phyloP scores from a whole-genome alignment of 2,888 invertebrate species.

The Adelognathus sp. region DNA sequence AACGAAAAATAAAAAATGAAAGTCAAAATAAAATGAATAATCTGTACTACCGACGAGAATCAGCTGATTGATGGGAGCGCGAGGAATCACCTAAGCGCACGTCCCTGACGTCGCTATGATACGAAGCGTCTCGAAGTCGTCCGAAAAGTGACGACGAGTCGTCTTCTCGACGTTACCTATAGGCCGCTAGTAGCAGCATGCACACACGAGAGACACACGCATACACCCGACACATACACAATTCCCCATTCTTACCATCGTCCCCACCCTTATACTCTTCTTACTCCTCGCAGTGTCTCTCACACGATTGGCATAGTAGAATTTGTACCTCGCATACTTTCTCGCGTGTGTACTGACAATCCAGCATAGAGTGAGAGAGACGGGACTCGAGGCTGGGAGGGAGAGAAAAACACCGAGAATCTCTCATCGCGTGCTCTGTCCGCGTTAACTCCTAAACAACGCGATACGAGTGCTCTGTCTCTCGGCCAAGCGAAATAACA shows the following conservation, averaged over 20 bases:
- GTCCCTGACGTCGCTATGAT: conserved; percentile 25
- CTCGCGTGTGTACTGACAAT: neutral
- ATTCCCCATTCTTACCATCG: neutral
- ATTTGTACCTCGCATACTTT: conserved; percentile 6
- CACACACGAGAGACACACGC: neutral
- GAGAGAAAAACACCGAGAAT: neutral
- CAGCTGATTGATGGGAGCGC: conserved; percentile 14
- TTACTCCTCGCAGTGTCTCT: neutral
- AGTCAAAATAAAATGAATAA: neutral
- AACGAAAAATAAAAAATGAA: neutral
- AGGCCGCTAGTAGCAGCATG: neutral
- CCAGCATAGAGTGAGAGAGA: too few species aligned
- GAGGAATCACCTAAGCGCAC: neutral
- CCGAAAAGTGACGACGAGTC: neutral
- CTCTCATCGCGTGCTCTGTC: neutral
- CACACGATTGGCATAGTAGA: neutral
- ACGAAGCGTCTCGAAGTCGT: conserved; percentile 21
- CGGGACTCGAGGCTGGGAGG: too few species aligned
- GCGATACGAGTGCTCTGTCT: neutral
- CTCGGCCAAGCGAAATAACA: neutral
- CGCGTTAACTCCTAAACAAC: neutral
- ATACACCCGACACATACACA: conserved; percentile 11
- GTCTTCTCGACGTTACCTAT: neutral
- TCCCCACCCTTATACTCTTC: neutral
- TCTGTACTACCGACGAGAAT: neutral